Conservation (phyloP, 1,140 invertebrate species). For the Holotrichia oblita region DNA sequence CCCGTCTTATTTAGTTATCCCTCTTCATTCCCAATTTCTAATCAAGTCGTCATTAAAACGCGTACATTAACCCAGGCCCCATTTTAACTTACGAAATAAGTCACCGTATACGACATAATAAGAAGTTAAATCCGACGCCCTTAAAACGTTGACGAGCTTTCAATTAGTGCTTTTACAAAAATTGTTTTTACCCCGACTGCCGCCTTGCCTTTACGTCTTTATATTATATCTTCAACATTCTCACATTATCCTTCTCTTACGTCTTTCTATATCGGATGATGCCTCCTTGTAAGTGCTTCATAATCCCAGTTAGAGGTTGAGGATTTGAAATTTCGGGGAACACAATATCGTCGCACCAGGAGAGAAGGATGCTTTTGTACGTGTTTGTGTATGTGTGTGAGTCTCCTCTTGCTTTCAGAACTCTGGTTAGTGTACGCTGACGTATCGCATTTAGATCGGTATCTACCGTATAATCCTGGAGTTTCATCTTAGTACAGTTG, state of each 20-base stretch:
- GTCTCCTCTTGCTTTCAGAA: background rate
- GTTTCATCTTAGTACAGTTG: slow-evolving; percentile 14
- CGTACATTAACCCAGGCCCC: background rate
- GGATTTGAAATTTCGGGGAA: slow-evolving; percentile 30
- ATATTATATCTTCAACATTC: background rate
- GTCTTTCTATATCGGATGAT: background rate
- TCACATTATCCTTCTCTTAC: background rate
- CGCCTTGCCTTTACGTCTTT: background rate
- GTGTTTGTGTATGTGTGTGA: background rate
- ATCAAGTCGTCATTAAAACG: slow-evolving; percentile 4
- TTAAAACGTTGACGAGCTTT: slow-evolving; percentile 35
- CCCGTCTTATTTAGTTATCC: slow-evolving; percentile 14
- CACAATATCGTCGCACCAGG: slow-evolving; percentile 1
- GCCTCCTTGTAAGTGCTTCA: slow-evolving; percentile 25
- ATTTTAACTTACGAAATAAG: slow-evolving; percentile 4
- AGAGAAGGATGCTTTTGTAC: too few relatives aligned
- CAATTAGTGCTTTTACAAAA: slow-evolving; percentile 29
- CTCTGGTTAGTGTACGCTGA: background rate
- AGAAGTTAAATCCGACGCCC: background rate
- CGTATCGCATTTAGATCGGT: slow-evolving; percentile 32
- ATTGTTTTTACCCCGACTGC: slow-evolving; percentile 1
- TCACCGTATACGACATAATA: slow-evolving; percentile 9
- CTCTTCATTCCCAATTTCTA: background rate
- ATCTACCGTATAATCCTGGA: slow-evolving; percentile 22
- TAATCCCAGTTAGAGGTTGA: slow-evolving; percentile 35